Base-by-base conservation (phyloP, 2,888 invertebrate species). In the Ophonus ardosiacus region DNA sequence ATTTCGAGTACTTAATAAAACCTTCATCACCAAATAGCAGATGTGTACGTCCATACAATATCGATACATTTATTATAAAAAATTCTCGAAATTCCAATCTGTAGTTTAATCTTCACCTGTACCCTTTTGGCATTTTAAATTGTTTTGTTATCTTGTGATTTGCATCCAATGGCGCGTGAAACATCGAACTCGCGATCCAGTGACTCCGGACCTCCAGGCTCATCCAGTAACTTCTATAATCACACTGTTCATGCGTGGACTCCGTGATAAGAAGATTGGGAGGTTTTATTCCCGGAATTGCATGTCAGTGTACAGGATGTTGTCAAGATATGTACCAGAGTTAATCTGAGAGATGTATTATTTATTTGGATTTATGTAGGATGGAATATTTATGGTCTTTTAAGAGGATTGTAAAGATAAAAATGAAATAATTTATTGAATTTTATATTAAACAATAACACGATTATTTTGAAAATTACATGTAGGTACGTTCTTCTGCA, bases 111-210 rank as follows among this genome's bases (percentile, higher is more conserved):
- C 10, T 51, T 0, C 10, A 51, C 43, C 43, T 13, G 43, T 13
- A 51, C 10, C 43, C 81, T 68, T 63, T 51, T 81, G 65, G 43
- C 81, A 17, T 81, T 81, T 81, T 81, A 81, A 81, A 81, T 81
- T 81, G 81, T 81, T 81, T 81, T 81, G 81, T 81, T 81, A 81
- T 81, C 81, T 81, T 81, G 81, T 68, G 81, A 65, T 68, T 81
- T 81, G 81, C 17, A 65, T 81, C 81, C 81, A 81, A 81, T 81
- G 81, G 81, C 24, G 43, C 65, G 81, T 81, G 68, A 65, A 81
- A 51, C 80, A 81, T 63, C 61, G 80, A 13, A 5, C 63, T 63
- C 21, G 15, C 8, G 10, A 21, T 63, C 24, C 63, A 24, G 63
- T 13, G 63, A 24, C 13, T 17, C 61, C 6, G 65, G 8, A n/a